Evolutionary conservation across 2,888 invertebrate species (phyloP).

Genomic region (Agonopterix heracliana): DNA sequence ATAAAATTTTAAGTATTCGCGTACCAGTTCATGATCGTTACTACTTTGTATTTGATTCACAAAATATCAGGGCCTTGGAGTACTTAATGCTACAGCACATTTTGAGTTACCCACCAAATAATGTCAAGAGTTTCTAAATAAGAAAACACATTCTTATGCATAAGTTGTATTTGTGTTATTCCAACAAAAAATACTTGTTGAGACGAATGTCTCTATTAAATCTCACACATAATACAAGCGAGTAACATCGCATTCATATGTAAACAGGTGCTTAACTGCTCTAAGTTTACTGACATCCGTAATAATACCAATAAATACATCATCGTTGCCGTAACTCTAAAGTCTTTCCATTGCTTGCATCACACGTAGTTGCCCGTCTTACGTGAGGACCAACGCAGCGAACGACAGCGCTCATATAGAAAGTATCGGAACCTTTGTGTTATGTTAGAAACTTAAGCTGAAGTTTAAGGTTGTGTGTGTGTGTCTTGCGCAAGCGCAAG

Average conservation of each 20-base stretch:
- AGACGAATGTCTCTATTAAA: conserved; percentile 56
- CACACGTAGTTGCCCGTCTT: too few relatives aligned
- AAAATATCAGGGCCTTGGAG: too few relatives aligned
- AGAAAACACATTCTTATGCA: conserved; percentile 33
- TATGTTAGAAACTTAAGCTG: conserved; percentile 16
- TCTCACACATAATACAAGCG: conserved; percentile 44
- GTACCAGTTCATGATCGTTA: too few relatives aligned
- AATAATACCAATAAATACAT: conserved; percentile 34
- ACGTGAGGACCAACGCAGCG: too few relatives aligned
- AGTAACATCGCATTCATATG: conserved; percentile 50
- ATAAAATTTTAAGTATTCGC: too few relatives aligned
- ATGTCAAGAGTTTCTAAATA: conserved; percentile 3
- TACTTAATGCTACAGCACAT: too few relatives aligned
- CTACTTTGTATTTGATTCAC: too few relatives aligned
- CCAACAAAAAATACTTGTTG: conserved; percentile 45
- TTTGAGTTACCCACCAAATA: not conserved
- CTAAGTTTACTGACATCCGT: conserved; percentile 62
- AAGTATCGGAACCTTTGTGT: too few relatives aligned
- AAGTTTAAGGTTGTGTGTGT: conserved; percentile 19
- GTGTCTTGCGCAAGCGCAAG: conserved; percentile 46
- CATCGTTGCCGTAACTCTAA: conserved; percentile 7
- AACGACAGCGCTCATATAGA: too few relatives aligned
- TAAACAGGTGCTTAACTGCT: conserved; percentile 64
- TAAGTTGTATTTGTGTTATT: conserved; percentile 32
- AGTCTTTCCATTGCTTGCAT: conserved; percentile 21